These are phyloP conservation scores for Oophaga sylvatica DNA, from an alignment of 2,797 vertebrate species.

Conservation along the genomic window DNA sequence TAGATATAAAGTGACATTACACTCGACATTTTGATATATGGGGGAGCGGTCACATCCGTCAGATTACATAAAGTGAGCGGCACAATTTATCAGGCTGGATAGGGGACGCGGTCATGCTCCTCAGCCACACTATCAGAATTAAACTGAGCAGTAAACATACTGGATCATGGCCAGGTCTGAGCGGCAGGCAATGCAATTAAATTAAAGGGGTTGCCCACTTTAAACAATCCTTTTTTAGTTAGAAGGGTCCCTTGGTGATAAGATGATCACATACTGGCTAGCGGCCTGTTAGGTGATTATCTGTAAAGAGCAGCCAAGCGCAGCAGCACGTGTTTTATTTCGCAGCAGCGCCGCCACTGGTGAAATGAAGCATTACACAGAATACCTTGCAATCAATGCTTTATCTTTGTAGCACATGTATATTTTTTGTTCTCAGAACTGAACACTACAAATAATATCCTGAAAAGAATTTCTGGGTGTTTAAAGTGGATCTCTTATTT, in stretches of 20 bases:
- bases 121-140: conserved; percentile 19
- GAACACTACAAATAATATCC: neutral
- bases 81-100: conserved; percentile 44
- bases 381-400: neutral
- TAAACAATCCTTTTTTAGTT: neutral
- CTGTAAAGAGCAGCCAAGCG: neutral
- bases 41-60: conserved; percentile 38
- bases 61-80: conserved; percentile 42
- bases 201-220: conserved; percentile 14
- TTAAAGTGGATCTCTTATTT: too few species aligned
- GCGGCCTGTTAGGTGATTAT: neutral
- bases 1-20: conserved; percentile 56
- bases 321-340: neutral
- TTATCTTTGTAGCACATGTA: neutral
- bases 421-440: too few species aligned
- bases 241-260: neutral
- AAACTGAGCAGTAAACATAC: conserved; percentile 11
- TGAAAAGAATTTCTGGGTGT: too few species aligned
- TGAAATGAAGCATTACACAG: neutral
- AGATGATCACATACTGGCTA: neutral
- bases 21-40: conserved; percentile 49
- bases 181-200: conserved; percentile 2
- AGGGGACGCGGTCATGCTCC: neutral
- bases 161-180: neutral
- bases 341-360: neutral